Evolutionary conservation across 2,888 invertebrate species (phyloP), one percentile per base, ranked within the genome.

Genomic region (Helobdella robusta): DNA sequence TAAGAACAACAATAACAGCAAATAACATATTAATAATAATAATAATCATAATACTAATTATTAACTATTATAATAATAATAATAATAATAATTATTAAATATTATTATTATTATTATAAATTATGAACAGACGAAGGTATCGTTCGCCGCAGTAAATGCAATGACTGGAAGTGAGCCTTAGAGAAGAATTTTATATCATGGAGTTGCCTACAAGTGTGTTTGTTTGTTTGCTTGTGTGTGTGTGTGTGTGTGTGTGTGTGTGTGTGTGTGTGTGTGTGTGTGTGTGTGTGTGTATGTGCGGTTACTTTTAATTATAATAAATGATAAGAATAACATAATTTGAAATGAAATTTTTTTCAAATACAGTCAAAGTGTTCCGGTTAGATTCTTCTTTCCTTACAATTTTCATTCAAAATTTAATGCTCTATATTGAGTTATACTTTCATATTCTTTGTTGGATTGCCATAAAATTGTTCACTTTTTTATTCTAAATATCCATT

Each of bases 181-280:
- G 85, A 0, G 83, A 84, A 61, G 74, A 84, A 58, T 86, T 83
- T 69, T 81, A 83, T 59, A 83, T 89, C 52, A 78, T 83, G 59
- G 85, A 85, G 1, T 84, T 86, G 72, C 89, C 88, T 0, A 86
- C 87, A 0, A 81, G 87, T 74, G 85, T 86, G 79, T 80, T 28
- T 18, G 18, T 36, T 23, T 28, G 1, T 18, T 4, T 54, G 8
- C 48, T n/a, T n/a, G n/a, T n/a, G n/a, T n/a, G n/a, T n/a, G n/a
- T n/a, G n/a, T n/a, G n/a, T n/a, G n/a, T n/a, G n/a, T n/a, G n/a
- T n/a, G n/a, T n/a, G n/a, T n/a, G n/a, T n/a, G n/a, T n/a, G n/a
- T n/a, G n/a, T n/a, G n/a, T n/a, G n/a, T n/a, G n/a, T n/a, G n/a
- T n/a, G n/a, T n/a, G n/a, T n/a, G n/a, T n/a, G n/a, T n/a, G n/a